Evolutionary conservation across 2,888 invertebrate genomes (phyloP).

Genomic region (Limenitis camilla): DNA sequence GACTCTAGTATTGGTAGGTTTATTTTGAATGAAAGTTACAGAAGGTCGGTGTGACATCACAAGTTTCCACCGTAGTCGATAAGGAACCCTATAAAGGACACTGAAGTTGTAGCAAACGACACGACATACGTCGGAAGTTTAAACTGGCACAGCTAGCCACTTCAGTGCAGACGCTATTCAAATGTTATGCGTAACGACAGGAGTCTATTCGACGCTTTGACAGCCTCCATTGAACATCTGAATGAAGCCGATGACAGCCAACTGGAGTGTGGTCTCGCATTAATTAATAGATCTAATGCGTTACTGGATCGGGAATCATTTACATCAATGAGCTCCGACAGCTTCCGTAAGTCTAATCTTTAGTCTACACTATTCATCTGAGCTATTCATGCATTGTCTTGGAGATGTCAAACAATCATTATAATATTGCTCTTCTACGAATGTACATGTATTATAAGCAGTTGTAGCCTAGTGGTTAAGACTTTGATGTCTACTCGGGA

Average conservation of each 20-base stretch:
- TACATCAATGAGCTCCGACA: constrained; percentile 37
- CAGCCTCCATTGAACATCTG: constrained; percentile 60
- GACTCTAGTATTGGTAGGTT: too few relatives aligned
- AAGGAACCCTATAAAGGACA: constrained; percentile 24
- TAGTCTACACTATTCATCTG: neutral
- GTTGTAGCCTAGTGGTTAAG: too few relatives aligned
- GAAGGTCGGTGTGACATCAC: too few relatives aligned
- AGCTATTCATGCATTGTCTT: too few relatives aligned
- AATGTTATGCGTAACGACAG: constrained; percentile 45
- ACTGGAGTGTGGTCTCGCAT: constrained; percentile 54
- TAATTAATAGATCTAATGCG: constrained; percentile 54
- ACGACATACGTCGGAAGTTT: constrained; percentile 50
- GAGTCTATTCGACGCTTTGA: constrained; percentile 48
- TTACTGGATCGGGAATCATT: constrained; percentile 39
- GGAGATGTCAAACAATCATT: too few relatives aligned
- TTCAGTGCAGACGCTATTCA: constrained; percentile 71
- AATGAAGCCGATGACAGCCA: constrained; percentile 58
- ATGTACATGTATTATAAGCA: too few relatives aligned
- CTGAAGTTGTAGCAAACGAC: constrained; percentile 16
- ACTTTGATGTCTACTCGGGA: too few relatives aligned
- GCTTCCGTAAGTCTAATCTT: constrained; percentile 27
- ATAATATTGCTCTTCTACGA: too few relatives aligned
- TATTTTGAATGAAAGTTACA: too few relatives aligned
- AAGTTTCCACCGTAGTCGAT: too few relatives aligned
- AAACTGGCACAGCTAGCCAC: constrained; percentile 37